Conservation (phyloP, 2,888 invertebrate species). For the Gandaritis pyraliata region DNA sequence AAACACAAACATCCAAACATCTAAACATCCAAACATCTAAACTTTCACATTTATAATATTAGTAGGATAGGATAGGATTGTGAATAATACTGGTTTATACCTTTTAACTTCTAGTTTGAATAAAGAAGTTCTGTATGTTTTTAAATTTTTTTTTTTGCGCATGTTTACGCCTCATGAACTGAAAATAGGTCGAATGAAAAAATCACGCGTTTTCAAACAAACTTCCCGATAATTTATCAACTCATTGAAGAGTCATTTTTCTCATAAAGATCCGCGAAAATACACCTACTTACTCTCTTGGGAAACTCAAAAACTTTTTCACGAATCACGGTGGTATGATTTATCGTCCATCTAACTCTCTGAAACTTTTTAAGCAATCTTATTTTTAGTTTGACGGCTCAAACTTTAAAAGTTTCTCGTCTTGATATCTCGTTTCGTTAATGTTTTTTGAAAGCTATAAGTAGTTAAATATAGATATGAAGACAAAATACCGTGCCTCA, state of each 20-base stretch:
- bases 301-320: constrained; percentile 64
- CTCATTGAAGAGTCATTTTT: constrained; percentile 65
- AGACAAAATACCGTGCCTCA: constrained; percentile 24
- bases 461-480: constrained; percentile 31
- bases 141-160: too few relatives aligned
- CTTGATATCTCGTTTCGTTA: constrained; percentile 43
- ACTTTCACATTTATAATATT: too few relatives aligned
- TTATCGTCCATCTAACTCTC: constrained; percentile 58
- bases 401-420: constrained; percentile 39
- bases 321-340: constrained; percentile 71
- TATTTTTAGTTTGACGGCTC: constrained; percentile 55
- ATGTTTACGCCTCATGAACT: constrained; percentile 7
- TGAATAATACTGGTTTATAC: too few relatives aligned
- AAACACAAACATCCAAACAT: too few relatives aligned
- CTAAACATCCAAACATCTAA: too few relatives aligned
- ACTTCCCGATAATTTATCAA: constrained; percentile 66
- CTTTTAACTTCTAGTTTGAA: too few relatives aligned
- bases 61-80: too few relatives aligned
- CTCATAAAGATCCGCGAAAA: constrained; percentile 65
- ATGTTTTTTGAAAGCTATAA: constrained; percentile 39
- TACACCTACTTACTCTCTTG: constrained; percentile 61
- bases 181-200: constrained; percentile 19
- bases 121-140: too few relatives aligned
- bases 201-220: constrained; percentile 34
- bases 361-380: constrained; percentile 50